A percentile compares a stretch with the other conserved stretches of the same genome.
Evolutionary conservation across 2,888 invertebrate genomes (phyloP).

Genomic region (Cancer borealis): DNA sequence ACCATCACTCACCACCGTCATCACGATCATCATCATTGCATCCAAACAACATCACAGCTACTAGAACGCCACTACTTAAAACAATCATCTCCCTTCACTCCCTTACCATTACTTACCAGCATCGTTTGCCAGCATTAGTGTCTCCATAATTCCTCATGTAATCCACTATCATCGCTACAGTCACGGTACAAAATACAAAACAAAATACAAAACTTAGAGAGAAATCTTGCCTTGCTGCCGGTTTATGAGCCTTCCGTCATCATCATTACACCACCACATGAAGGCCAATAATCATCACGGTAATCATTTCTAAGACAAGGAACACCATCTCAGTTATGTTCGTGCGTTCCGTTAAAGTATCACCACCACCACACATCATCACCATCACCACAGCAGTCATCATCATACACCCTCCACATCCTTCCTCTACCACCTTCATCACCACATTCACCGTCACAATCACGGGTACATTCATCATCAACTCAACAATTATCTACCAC

Average conservation of each 20-base stretch:
- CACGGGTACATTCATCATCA: not conserved
- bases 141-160: not conserved
- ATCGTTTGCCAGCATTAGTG: not conserved
- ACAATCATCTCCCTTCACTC: not conserved
- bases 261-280: not conserved
- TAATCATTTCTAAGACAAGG: not conserved
- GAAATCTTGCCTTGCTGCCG: not conserved
- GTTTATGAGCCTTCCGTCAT: not conserved
- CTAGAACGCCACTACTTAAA: not conserved
- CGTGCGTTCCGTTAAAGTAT: not conserved
- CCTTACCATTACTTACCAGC: not conserved
- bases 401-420: not conserved
- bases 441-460: not conserved
- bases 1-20: not conserved
- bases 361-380: not conserved
- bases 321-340: not conserved
- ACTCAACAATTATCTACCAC: not conserved
- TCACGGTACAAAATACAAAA: not conserved
- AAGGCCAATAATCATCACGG: not conserved
- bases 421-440: not conserved
- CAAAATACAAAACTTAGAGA: not conserved
- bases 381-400: not conserved
- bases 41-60: slow-evolving; percentile 2
- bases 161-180: not conserved
- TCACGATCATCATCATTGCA: slow-evolving; percentile 4